These are phyloP conservation scores for Fundulus diaphanus DNA, from an alignment of 2,797 vertebrate species.

Conservation along the genomic window DNA sequence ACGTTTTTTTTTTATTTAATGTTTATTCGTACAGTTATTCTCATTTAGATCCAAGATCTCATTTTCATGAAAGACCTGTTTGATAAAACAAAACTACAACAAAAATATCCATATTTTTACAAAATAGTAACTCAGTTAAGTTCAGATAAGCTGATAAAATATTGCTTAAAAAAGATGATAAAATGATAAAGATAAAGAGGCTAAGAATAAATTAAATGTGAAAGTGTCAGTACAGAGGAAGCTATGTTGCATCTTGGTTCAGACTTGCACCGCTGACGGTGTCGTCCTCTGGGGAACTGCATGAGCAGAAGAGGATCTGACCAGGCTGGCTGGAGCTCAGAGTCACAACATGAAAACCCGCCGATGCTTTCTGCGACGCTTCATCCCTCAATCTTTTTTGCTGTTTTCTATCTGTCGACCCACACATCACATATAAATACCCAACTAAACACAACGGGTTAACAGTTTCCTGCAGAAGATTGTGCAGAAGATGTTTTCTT, in stretches of 20 bases:
- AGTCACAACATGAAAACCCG: conserved; percentile 21
- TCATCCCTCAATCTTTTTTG: conserved; percentile 29
- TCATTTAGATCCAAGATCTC: too few relatives aligned
- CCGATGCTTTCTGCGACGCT: conserved; percentile 30
- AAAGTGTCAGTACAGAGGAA: too few relatives aligned
- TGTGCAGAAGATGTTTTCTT: conserved; percentile 26
- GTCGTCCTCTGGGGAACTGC: conserved; percentile 39
- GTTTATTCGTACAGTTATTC: background rate
- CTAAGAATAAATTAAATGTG: background rate
- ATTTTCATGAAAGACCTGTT: too few relatives aligned
- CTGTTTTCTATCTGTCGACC: conserved; percentile 33
- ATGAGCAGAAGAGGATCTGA: conserved; percentile 39
- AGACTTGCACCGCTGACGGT: conserved; percentile 43
- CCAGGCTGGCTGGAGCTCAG: conserved; percentile 32
- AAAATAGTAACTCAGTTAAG: too few relatives aligned
- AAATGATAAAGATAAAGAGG: too few relatives aligned
- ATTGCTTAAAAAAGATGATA: too few relatives aligned
- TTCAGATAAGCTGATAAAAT: too few relatives aligned
- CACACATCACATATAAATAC: conserved; percentile 20
- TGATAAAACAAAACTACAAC: too few relatives aligned
- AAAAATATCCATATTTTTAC: too few relatives aligned
- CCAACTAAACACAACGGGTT: conserved; percentile 14
- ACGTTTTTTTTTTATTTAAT: too few relatives aligned
- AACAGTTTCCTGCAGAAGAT: conserved; percentile 8
- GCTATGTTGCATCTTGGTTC: conserved; percentile 4